phyloP scores from a whole-genome alignment of 2,797 vertebrate genomes.

The Gephyroberyx darwinii region DNA sequence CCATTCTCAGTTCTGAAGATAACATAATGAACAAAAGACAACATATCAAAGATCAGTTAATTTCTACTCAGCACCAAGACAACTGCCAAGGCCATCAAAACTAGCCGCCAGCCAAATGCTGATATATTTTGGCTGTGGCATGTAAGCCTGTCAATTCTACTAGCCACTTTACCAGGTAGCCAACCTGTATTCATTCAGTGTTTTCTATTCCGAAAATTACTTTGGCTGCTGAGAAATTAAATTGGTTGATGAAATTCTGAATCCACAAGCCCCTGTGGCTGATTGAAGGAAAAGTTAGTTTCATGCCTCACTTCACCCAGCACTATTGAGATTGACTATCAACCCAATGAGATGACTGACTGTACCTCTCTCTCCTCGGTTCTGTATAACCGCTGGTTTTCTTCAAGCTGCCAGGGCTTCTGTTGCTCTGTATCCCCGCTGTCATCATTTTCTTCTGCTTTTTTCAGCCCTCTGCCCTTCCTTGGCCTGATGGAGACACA shows the following conservation, averaged over 20 bases:
- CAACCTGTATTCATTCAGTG: neutral
- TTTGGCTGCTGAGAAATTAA: neutral
- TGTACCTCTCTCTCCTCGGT: slow-evolving; percentile 84
- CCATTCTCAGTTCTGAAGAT: too few species aligned
- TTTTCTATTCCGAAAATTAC: neutral
- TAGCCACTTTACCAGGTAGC: neutral
- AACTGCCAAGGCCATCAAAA: neutral
- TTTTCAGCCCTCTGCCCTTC: slow-evolving; percentile 82
- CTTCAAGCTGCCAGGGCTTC: slow-evolving; percentile 74
- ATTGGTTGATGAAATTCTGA: neutral
- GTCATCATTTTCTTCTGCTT: slow-evolving; percentile 81
- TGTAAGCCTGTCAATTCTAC: neutral
- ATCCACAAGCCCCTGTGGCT: neutral
- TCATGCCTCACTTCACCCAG: neutral
- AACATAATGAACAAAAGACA: too few species aligned
- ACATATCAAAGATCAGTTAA: neutral
- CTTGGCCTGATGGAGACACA: slow-evolving; percentile 78
- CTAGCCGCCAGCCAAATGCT: neutral
- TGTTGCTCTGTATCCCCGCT: slow-evolving; percentile 66
- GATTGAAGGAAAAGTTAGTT: slow-evolving; percentile 1
- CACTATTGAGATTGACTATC: slow-evolving; percentile 4
- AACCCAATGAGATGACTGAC: slow-evolving; percentile 12
- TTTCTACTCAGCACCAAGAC: neutral
- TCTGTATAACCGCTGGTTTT: slow-evolving; percentile 74
- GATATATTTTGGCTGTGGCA: neutral